Evolutionary conservation across 2,797 vertebrate species (phyloP).

Genomic region (Darevskia mixta): DNA sequence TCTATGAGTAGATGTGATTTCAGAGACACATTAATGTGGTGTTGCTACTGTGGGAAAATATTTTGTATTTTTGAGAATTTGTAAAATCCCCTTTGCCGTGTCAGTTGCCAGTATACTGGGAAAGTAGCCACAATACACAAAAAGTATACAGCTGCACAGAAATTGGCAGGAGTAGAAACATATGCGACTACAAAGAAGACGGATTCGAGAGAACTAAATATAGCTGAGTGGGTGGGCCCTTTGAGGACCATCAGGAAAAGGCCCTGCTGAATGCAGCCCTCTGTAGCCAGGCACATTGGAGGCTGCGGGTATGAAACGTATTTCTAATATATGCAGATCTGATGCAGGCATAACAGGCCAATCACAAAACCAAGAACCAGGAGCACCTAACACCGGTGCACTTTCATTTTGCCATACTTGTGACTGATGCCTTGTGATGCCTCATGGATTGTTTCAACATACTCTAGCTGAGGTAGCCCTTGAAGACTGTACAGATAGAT

Average conservation of each 20-base stretch:
- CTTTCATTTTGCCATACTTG: too few relatives aligned
- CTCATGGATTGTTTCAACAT: too few relatives aligned
- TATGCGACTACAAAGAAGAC: conserved; percentile 78
- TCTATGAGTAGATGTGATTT: conserved; percentile 59
- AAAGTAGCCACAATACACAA: conserved; percentile 80
- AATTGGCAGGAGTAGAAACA: conserved; percentile 81
- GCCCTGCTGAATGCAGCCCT: conserved; percentile 67
- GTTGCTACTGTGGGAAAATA: conserved; percentile 76
- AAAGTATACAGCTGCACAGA: conserved; percentile 77
- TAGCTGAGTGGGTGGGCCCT: conserved; percentile 78
- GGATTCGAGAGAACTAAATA: conserved; percentile 79
- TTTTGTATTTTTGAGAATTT: conserved; percentile 73
- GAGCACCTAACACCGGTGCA: background rate
- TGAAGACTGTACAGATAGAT: background rate
- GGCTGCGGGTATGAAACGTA: conserved; percentile 44
- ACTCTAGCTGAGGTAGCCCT: background rate
- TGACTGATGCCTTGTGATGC: too few relatives aligned
- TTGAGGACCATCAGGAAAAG: conserved; percentile 67
- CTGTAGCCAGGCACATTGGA: conserved; percentile 71
- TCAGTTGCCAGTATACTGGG: conserved; percentile 80
- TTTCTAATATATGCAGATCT: background rate
- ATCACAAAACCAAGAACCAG: conserved; percentile 19
- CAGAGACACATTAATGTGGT: conserved; percentile 30
- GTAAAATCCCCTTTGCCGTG: conserved; percentile 78
- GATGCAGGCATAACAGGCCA: background rate